phyloP scores from a whole-genome alignment of 2,113 vertebrate genomes.

The Marcusenius ussheri region DNA sequence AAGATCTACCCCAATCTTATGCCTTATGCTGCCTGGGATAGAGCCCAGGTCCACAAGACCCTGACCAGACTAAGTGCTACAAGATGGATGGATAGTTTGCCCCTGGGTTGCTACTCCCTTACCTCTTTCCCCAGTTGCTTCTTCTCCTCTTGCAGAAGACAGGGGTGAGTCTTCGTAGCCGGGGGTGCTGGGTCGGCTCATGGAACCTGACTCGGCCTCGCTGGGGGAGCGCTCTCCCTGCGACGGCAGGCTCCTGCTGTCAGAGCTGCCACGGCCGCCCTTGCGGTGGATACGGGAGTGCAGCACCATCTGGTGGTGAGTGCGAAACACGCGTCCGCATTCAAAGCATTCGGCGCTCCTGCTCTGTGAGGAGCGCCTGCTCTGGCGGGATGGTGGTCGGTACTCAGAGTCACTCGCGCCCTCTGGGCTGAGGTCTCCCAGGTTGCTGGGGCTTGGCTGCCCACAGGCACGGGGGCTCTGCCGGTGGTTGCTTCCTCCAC shows the following conservation, averaged over 20 bases:
- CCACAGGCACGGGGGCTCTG: constrained; percentile 16
- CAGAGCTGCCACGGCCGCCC: constrained; percentile 55
- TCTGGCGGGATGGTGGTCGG: constrained; percentile 69
- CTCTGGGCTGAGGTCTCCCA: constrained; percentile 53
- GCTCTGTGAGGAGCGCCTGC: constrained; percentile 62
- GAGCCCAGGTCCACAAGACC: not conserved
- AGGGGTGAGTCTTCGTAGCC: constrained; percentile 73
- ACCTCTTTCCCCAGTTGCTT: constrained; percentile 67
- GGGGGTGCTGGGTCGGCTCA: constrained; percentile 76
- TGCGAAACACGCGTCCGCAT: constrained; percentile 88
- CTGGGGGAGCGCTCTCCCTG: constrained; percentile 66
- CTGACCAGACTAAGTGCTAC: not conserved
- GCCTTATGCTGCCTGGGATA: not conserved
- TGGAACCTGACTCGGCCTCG: constrained; percentile 73
- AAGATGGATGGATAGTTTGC: not conserved
- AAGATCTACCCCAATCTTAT: not conserved
- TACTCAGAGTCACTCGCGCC: constrained; percentile 67
- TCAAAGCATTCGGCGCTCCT: constrained; percentile 86
- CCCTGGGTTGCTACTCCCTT: not conserved
- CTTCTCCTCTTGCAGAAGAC: constrained; percentile 24
- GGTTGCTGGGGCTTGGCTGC: constrained; percentile 29
- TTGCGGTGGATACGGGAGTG: constrained; percentile 84
- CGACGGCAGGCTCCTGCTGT: constrained; percentile 43
- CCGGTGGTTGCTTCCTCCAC: constrained; percentile 32
- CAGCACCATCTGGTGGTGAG: constrained; percentile 88